Conservation (phyloP, 2,113 vertebrate species). For the Eolophus roseicapilla region DNA sequence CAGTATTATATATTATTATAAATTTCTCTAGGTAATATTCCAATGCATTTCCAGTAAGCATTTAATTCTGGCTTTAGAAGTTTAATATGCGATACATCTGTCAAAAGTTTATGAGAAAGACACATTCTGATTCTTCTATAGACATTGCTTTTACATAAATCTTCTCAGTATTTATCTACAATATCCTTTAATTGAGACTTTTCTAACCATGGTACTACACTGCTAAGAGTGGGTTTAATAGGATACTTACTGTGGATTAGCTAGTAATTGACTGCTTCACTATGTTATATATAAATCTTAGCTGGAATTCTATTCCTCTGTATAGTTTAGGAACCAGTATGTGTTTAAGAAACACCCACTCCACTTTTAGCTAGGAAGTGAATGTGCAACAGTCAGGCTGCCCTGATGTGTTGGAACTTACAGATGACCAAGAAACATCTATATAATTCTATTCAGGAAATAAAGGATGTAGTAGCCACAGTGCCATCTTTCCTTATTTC, state of each 20-base stretch:
- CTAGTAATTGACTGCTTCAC: background rate
- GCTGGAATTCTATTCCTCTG: background rate
- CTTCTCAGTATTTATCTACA: background rate
- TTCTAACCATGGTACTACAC: background rate
- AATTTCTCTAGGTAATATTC: background rate
- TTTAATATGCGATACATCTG: background rate
- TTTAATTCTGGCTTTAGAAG: background rate
- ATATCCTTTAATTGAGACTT: background rate
- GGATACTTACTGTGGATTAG: background rate
- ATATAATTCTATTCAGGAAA: background rate
- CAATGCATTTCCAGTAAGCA: background rate
- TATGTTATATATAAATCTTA: background rate
- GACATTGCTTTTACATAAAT: background rate
- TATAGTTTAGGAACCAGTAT: background rate
- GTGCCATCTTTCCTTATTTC: background rate
- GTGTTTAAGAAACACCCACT: background rate
- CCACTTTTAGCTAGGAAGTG: background rate
- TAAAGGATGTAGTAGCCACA: background rate
- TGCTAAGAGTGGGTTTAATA: background rate
- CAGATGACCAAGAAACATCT: background rate
- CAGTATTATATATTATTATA: background rate
- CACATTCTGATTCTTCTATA: background rate
- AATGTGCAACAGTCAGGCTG: background rate
- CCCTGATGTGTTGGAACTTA: background rate
- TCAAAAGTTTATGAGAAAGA: background rate